Conservation (phyloP, 1,140 invertebrate species). For the Neomicropteryx cornuta region DNA sequence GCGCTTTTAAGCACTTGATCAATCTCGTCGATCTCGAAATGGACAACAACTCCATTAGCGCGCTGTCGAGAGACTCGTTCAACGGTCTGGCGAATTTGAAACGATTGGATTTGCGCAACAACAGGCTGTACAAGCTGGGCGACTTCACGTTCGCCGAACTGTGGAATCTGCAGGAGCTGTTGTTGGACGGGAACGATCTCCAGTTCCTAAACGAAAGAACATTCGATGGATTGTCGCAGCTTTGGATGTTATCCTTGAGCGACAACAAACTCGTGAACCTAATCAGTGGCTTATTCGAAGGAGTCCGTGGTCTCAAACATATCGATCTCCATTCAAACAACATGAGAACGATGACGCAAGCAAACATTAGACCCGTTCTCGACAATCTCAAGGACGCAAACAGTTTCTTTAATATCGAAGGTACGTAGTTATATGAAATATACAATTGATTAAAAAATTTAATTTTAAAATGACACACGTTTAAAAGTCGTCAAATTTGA, state of each 20-base stretch:
- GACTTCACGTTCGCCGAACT: slow-evolving; percentile 65
- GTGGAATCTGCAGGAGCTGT: slow-evolving; percentile 54
- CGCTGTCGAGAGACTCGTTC: slow-evolving; percentile 58
- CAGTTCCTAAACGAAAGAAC: slow-evolving; percentile 53
- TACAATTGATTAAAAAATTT: not conserved
- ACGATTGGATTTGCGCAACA: slow-evolving; percentile 53
- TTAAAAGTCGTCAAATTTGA: not conserved
- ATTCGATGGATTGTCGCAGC: slow-evolving; percentile 54
- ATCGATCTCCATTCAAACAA: slow-evolving; percentile 62
- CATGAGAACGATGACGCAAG: slow-evolving; percentile 57
- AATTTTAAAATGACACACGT: not conserved
- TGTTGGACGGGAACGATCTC: slow-evolving; percentile 59
- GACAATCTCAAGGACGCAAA: slow-evolving; percentile 56
- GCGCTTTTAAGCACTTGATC: slow-evolving; percentile 54
- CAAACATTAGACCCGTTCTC: slow-evolving; percentile 61
- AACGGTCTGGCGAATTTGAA: slow-evolving; percentile 55
- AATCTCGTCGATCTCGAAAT: slow-evolving; percentile 56
- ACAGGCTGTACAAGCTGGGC: slow-evolving; percentile 56
- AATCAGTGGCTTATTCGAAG: slow-evolving; percentile 50
- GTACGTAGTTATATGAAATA: slow-evolving; percentile 40
- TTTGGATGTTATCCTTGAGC: slow-evolving; percentile 55
- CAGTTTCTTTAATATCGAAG: slow-evolving; percentile 60
- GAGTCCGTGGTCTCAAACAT: slow-evolving; percentile 49
- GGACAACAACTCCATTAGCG: slow-evolving; percentile 56
- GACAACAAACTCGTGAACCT: slow-evolving; percentile 62